Conservation (phyloP, 1,140 invertebrate genomes). For the Drosophila pruinosa region DNA sequence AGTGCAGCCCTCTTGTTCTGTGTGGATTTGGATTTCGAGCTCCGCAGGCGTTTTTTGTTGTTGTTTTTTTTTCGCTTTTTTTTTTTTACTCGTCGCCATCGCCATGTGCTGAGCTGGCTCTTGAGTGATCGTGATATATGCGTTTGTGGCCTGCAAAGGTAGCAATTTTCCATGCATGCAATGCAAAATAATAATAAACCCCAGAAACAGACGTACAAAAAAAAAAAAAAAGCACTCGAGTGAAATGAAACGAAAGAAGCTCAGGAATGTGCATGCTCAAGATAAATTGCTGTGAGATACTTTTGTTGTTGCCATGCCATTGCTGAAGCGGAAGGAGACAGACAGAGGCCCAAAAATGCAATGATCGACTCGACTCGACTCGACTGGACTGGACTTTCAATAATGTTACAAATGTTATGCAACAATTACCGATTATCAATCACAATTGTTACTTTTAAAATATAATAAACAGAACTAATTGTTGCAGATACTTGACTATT, state of each 20-base stretch:
- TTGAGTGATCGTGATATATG: slow-evolving; percentile 75
- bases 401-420: no score
- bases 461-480: no score
- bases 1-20: slow-evolving; percentile 15
- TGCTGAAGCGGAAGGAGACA: slow-evolving; percentile 43
- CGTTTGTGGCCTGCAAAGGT: slow-evolving; percentile 68
- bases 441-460: no score
- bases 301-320: slow-evolving; percentile 32
- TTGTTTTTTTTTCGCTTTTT: slow-evolving; percentile 33
- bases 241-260: slow-evolving; percentile 69
- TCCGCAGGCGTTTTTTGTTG: slow-evolving; percentile 58
- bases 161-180: slow-evolving; percentile 79
- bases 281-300: slow-evolving; percentile 65
- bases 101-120: slow-evolving; percentile 75
- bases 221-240: slow-evolving; percentile 8
- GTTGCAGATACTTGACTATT: no score
- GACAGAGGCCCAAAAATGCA: slow-evolving; percentile 18
- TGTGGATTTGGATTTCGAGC: slow-evolving; percentile 69
- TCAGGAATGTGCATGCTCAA: slow-evolving; percentile 76
- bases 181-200: slow-evolving; percentile 61
- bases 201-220: slow-evolving; percentile 14
- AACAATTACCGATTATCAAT: no score
- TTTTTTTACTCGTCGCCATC: slow-evolving; percentile 52
- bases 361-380: slow-evolving; percentile 10
- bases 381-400: no score